Evolutionary conservation across 2,888 invertebrate genomes (phyloP).

Genomic region (Pharmacophagus antenor): DNA sequence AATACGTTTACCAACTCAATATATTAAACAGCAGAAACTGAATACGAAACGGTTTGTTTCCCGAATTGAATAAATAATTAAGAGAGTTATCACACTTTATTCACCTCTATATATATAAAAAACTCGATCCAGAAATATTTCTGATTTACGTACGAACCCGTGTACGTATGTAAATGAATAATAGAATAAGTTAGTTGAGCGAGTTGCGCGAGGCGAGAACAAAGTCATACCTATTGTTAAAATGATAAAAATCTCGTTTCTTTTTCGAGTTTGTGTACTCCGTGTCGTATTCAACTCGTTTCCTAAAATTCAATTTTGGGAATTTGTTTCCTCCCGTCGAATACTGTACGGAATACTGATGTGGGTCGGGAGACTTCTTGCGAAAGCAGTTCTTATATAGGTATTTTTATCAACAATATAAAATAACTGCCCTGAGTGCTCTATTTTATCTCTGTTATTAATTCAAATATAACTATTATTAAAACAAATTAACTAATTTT

Average conservation of each 20-base stretch:
- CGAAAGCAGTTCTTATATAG: conserved; percentile 47
- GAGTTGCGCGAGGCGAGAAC: conserved; percentile 34
- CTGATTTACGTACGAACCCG: conserved; percentile 26
- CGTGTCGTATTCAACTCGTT: conserved; percentile 80
- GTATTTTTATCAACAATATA: conserved; percentile 55
- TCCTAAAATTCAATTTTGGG: conserved; percentile 81
- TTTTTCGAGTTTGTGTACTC: conserved; percentile 71
- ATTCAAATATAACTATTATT: neutral
- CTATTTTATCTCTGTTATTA: conserved; percentile 21
- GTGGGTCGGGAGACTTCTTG: conserved; percentile 48
- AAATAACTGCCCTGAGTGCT: conserved; percentile 34
- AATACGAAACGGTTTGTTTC: too few relatives aligned
- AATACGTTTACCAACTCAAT: too few relatives aligned
- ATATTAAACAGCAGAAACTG: too few relatives aligned
- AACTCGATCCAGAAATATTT: conserved; percentile 22
- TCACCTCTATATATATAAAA: neutral
- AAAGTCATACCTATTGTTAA: conserved; percentile 64
- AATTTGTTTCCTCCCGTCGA: conserved; percentile 78
- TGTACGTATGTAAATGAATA: conserved; percentile 32
- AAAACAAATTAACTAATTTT: neutral
- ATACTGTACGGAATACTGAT: conserved; percentile 75
- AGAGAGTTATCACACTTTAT: neutral
- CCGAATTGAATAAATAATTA: neutral
- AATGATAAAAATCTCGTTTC: conserved; percentile 74
- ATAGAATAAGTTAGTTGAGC: conserved; percentile 31